Conservation (phyloP, 2,113 vertebrate genomes). For the Megaleporinus macrocephalus region DNA sequence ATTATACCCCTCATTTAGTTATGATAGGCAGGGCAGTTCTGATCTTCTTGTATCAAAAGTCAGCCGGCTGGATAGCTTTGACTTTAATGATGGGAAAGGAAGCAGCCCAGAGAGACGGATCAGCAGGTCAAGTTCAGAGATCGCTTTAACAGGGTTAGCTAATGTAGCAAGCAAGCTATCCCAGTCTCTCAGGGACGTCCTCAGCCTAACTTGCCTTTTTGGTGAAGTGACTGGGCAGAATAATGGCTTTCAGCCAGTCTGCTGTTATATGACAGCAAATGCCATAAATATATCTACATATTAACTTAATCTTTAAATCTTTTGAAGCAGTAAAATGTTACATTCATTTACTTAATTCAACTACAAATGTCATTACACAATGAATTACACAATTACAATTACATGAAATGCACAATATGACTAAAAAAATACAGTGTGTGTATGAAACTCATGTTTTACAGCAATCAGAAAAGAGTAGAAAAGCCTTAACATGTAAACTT, state of each 20-base stretch:
- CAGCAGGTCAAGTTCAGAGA: slow-evolving; percentile 33
- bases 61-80: slow-evolving; percentile 40
- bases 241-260: background rate
- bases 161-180: background rate
- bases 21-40: slow-evolving; percentile 45
- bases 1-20: slow-evolving; percentile 40
- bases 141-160: slow-evolving; percentile 12
- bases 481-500: no score
- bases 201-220: background rate
- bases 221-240: background rate
- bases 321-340: background rate
- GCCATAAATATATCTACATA: background rate
- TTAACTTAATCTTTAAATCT: background rate
- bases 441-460: no score
- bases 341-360: background rate
- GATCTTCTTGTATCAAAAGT: slow-evolving; percentile 21
- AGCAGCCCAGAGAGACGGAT: slow-evolving; percentile 36
- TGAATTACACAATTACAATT: background rate
- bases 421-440: no score
- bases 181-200: background rate
- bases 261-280: background rate
- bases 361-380: background rate
- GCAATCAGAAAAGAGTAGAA: no score
- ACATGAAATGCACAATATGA: background rate
- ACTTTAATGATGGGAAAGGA: slow-evolving; percentile 38